These are phyloP conservation scores for Stegastes partitus DNA, from an alignment of 2,113 vertebrate species.

Conservation along the genomic window DNA sequence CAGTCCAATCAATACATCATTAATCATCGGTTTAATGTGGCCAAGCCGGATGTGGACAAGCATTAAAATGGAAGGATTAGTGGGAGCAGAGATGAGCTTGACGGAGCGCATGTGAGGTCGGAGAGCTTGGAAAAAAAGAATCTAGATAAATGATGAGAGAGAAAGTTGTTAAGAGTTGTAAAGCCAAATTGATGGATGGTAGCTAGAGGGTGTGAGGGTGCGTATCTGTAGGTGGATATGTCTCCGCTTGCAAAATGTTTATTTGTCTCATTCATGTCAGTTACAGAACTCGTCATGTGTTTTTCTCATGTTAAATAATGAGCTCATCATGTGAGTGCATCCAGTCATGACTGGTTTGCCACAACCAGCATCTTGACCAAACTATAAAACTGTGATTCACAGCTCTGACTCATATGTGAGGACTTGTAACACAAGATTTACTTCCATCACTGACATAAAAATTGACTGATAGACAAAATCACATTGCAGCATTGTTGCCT, in stretches of 20 bases:
- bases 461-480: conserved; percentile 31
- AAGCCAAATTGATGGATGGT: conserved; percentile 38
- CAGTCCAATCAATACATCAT: conserved; percentile 83
- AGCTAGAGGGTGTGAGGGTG: not conserved
- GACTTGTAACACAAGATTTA: conserved; percentile 42
- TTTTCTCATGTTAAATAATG: conserved; percentile 33
- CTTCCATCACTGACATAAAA: conserved; percentile 16
- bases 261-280: not conserved
- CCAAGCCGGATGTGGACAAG: conserved; percentile 74
- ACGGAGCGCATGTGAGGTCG: conserved; percentile 58
- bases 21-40: conserved; percentile 83
- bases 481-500: conserved; percentile 6
- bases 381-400: conserved; percentile 51
- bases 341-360: not conserved
- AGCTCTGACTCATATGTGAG: conserved; percentile 39
- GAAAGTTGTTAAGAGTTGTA: conserved; percentile 32
- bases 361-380: conserved; percentile 3
- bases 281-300: not conserved
- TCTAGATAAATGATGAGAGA: conserved; percentile 59
- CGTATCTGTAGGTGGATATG: not conserved
- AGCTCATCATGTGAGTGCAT: conserved; percentile 54
- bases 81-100: conserved; percentile 57
- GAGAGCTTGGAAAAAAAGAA: conserved; percentile 32
- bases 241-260: conserved; percentile 1
- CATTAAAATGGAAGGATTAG: conserved; percentile 83